A percentile compares a stretch with the other conserved stretches of the same genome.
Evolutionary conservation across 64 coral and sea anemone genomes (phyloP).

Genomic region (Actinia tenebrosa): DNA sequence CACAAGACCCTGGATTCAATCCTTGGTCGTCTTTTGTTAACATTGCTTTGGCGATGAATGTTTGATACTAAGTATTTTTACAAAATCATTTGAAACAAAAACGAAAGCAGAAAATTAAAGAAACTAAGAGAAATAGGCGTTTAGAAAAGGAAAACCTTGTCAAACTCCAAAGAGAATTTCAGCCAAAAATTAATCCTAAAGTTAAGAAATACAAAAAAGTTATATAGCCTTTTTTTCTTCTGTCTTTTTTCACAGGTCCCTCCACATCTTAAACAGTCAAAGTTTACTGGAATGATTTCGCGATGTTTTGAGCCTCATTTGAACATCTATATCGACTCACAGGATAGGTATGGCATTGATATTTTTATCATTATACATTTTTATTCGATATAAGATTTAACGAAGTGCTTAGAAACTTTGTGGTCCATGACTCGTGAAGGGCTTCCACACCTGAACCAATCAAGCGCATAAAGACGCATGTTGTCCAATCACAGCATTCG

Average conservation of each 20-base stretch:
- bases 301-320: slow-evolving; percentile 98
- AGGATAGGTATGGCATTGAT: slow-evolving; percentile 65
- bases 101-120: no score
- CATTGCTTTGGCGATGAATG: background rate
- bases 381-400: background rate
- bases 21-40: background rate
- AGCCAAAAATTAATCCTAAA: no score
- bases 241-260: slow-evolving; percentile 18
- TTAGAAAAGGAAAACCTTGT: no score
- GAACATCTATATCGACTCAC: slow-evolving; percentile 97
- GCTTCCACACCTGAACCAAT: background rate
- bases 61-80: background rate
- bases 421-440: background rate
- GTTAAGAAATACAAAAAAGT: no score
- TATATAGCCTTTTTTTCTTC: background rate
- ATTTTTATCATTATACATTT: background rate
- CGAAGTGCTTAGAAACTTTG: background rate
- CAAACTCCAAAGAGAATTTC: no score
- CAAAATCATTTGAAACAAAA: no score
- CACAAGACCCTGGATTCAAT: no score
- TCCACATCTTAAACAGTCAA: slow-evolving; percentile 79
- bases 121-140: no score
- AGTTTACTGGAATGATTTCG: slow-evolving; percentile 87
- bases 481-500: background rate
- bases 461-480: background rate